phyloP scores from a whole-genome alignment of 2,888 invertebrate genomes.

The Melangyna quadrimaculata region DNA sequence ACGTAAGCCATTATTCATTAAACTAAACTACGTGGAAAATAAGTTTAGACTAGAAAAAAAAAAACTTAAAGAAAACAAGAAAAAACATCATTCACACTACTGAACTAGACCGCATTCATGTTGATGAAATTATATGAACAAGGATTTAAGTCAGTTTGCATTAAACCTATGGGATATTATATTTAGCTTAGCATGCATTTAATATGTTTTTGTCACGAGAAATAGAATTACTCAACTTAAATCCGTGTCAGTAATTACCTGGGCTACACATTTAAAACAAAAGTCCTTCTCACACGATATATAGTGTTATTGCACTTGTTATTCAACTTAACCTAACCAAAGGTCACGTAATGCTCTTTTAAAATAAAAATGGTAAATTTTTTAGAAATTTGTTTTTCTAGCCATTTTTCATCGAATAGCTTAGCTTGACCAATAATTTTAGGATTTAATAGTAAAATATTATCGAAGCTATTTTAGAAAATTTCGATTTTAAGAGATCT shows the following conservation, averaged over 20 bases:
- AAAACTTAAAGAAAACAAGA: not conserved
- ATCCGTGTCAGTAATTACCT: slow-evolving; percentile 57
- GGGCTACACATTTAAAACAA: slow-evolving; percentile 31
- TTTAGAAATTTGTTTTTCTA: too few species aligned
- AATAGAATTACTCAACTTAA: slow-evolving; percentile 55
- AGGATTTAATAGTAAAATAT: too few species aligned
- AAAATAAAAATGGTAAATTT: not conserved
- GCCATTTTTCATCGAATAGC: too few species aligned
- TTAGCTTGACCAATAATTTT: too few species aligned
- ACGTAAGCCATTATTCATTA: not conserved
- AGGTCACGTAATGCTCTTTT: not conserved
- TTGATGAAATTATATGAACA: not conserved
- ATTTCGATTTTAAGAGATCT: too few species aligned
- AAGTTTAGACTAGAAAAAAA: not conserved
- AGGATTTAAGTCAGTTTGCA: not conserved
- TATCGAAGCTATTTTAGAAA: too few species aligned
- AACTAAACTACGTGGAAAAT: not conserved
- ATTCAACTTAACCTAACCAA: not conserved
- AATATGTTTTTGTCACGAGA: slow-evolving; percentile 44
- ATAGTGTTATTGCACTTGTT: slow-evolving; percentile 28
- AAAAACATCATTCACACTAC: not conserved
- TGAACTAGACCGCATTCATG: slow-evolving; percentile 4
- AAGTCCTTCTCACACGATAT: slow-evolving; percentile 21
- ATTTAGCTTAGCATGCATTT: slow-evolving; percentile 14
- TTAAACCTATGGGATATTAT: not conserved